Evolutionary conservation across 2,113 vertebrate genomes (phyloP), one percentile per base, ranked within the genome.

Genomic region (Psilopogon haemacephalus): DNA sequence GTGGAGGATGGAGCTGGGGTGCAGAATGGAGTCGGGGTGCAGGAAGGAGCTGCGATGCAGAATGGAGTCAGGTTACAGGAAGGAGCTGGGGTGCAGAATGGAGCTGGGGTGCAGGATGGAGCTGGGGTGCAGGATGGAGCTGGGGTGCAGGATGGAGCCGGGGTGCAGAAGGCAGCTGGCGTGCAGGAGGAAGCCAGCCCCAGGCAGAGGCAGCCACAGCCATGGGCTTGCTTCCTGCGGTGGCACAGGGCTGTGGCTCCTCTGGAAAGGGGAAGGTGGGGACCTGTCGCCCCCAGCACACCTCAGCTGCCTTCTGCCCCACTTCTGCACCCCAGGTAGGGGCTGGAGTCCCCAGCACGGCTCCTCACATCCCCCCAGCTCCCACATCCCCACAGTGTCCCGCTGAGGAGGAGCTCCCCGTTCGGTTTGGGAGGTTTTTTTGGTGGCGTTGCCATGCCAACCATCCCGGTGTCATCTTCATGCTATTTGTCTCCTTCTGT

Each of bases 391-490:
- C 32, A 5, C 30, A 26, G 38, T 33, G 28, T 55, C 70, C 54
- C 35, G 15, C 12, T 7, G 24, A 38, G 70, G n/a, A 72, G 54
- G 48, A 56, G 37, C 1, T 50, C 21, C 23, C 11, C 24, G 48
- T 50, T 50, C 24, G 21, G 48, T 24, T 50, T 24, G 48, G 48
- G 40, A 11, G 40, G n/a, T 55, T 92, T 95, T 88, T 90, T 67
- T 26, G 6, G 58, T 52, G 71, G 44, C 4, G 85, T 95, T 95
- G 78, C 82, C 85, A 40, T 85, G 87, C 35, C 95, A 58, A 96
- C 95, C 27, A 12, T 79, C 89, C 93, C 32, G 5, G 91, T 52
- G 89, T 68, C 81, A 91, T 91, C 95, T 86, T 38, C 74, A 7
- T 3, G 94, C 65, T 33, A 1, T 86, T 92, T 72, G 89, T 77